A percentile compares a stretch with the other conserved stretches of the same genome.
These are phyloP conservation scores for Torymus tubicola DNA, from an alignment of 2,888 invertebrate species.

Conservation along the genomic window DNA sequence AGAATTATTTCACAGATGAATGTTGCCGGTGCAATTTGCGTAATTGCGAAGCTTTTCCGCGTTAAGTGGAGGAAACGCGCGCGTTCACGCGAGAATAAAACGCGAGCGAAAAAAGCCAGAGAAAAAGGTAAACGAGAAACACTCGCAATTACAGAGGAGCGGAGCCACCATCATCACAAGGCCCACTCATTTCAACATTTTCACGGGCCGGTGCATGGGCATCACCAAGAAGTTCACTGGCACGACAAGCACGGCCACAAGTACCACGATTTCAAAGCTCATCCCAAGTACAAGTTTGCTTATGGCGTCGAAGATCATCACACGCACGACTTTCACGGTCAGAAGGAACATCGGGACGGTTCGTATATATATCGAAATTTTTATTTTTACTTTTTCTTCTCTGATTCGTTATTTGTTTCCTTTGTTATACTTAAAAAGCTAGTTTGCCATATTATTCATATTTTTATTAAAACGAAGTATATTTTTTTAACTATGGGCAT, in stretches of 20 bases:
- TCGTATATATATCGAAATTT: slow-evolving; percentile 6
- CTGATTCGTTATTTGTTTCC: too few species aligned
- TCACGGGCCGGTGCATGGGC: slow-evolving; percentile 64
- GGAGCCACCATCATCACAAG: slow-evolving; percentile 20
- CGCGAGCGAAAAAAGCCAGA: too few species aligned
- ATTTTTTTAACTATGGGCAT: too few species aligned
- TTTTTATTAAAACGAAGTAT: too few species aligned
- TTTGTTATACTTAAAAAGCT: too few species aligned
- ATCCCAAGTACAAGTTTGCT: slow-evolving; percentile 66
- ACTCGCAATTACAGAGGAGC: background rate
- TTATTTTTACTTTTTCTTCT: too few species aligned
- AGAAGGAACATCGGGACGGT: slow-evolving; percentile 68
- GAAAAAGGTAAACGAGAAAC: background rate
- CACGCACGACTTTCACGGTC: slow-evolving; percentile 66
- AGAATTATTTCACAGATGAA: slow-evolving; percentile 19
- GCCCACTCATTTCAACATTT: slow-evolving; percentile 69
- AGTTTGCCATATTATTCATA: too few species aligned
- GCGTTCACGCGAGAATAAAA: background rate
- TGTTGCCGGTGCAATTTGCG: slow-evolving; percentile 26
- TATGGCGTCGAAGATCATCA: slow-evolving; percentile 67
- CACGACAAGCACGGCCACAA: slow-evolving; percentile 66
- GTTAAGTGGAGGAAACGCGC: background rate
- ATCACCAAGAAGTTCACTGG: slow-evolving; percentile 64
- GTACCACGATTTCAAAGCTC: slow-evolving; percentile 65
- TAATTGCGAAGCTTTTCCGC: slow-evolving; percentile 14